Evolutionary conservation across 2,113 vertebrate species (phyloP), one percentile per base, ranked within the genome.

Genomic region (Nibea coibor): DNA sequence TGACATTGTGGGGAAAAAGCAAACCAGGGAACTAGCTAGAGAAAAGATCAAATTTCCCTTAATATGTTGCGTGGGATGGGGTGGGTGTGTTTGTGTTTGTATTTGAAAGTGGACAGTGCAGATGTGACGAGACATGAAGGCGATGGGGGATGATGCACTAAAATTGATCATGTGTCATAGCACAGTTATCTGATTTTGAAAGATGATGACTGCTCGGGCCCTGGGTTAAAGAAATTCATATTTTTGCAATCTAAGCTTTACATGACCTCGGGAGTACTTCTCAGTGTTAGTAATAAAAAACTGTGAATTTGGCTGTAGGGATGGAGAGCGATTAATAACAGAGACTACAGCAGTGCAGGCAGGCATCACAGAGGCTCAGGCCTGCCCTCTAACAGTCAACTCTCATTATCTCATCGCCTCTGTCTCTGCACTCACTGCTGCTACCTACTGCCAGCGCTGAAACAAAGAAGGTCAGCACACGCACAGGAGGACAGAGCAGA

Each of bases 381-480:
- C 20, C 75, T 76, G 80, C 61, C 73, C 72, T 77, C 68, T 39
- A 72, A 78, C 67, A 82, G 84, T 78, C 84, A 83, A 66, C 78
- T 84, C 57, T 80, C 65, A 80, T 84, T 82, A 84, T 75, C 51
- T 75, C 78, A 71, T 61, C 5, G 3, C 78, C 39, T 74, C 43
- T 63, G 69, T 69, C 31, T 22, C 75, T 70, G 63, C 31, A 11
- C 56, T 62, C 53, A 51, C 20, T 50, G 58, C 63, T 58, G 64
- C 68, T 84, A 59, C 45, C 45, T 50, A 35, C 53, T 78, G 72
- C 73, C 78, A 65, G 68, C 45, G 39, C 50, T 45, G 58, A 82
- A 56, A 74, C 56, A 77, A 82, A 83, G 56, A 70, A 88, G 76
- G 80, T 74, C 69, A 81, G 26, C 51, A 53, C 26, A 54, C n/a